Base-by-base conservation (phyloP, 2,888 invertebrate species). In the Rhagonycha lutea region DNA sequence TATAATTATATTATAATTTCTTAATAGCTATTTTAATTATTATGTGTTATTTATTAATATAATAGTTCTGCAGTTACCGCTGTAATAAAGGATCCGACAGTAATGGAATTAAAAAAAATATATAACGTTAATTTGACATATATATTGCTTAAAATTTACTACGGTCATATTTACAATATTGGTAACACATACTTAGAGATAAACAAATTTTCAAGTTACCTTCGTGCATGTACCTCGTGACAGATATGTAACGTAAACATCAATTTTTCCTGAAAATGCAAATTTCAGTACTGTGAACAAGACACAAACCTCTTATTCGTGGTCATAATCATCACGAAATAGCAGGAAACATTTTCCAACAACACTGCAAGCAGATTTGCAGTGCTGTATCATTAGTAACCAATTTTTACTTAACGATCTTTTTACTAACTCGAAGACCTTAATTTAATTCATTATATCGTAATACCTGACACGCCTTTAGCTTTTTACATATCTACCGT, bases 11-110 rank as follows among this genome's bases (percentile, higher is more conserved):
- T 32, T 62, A 63, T 65, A 69, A 32, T n/a, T 69, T 61, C 24
- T 73, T 73, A 73, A 73, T 73, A 63, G 73, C 62, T 73, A 68
- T 68, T 61, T 23, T 68, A 72, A 68, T 72, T 47, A 47, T 47
- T 47, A 18, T 18, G 47, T 61, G 29, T 29, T 23, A 29, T 61
- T 72, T 72, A 72, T 61, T 72, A 72, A 68, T 68, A 67, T 10
- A 61, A n/a, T 47, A 2, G n/a, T 47, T 8, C n/a, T 47, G 47
- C 7, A 47, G 7, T 47, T n/a, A 7, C 47, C 7, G n/a, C 47
- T 47, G 5, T 47, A 47, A n/a, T 47, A 47, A 47, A 47, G n/a
- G n/a, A 7, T 47, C 47, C 47, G 47, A 47, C 47, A 47, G 47
- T n/a, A n/a, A n/a, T n/a, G 8, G n/a, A 47, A n/a, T 47, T n/a